phyloP scores from a whole-genome alignment of 2,113 vertebrate genomes.

The Perccottus glenii region DNA sequence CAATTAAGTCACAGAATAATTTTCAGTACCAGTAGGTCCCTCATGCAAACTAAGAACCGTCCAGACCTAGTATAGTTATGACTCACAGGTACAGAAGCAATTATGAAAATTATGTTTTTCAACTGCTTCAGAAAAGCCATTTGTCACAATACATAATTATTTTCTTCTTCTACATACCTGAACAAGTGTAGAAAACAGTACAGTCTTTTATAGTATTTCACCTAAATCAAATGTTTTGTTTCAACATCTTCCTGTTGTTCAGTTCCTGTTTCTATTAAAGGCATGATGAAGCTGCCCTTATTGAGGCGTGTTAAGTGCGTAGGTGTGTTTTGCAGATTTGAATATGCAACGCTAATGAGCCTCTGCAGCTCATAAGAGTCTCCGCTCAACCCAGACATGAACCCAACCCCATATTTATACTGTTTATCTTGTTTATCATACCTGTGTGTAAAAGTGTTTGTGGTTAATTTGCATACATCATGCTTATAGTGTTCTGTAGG shows the following conservation, averaged over 20 bases:
- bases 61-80: neutral
- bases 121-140: neutral
- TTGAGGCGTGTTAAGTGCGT: neutral
- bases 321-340: neutral
- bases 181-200: neutral
- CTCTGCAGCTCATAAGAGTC: neutral
- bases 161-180: neutral
- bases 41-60: neutral
- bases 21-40: slow-evolving; percentile 1
- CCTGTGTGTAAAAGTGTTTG: neutral
- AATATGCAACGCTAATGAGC: slow-evolving; percentile 14
- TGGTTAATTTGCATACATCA: neutral
- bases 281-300: neutral
- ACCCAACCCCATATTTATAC: slow-evolving; percentile 1
- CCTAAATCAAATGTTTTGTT: neutral
- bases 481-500: neutral
- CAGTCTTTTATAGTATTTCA: neutral
- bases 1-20: slow-evolving; percentile 8
- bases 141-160: neutral
- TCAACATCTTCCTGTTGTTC: neutral
- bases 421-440: neutral
- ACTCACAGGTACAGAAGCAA: slow-evolving; percentile 4
- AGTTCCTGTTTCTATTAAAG: neutral
- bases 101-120: neutral
- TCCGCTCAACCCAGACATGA: neutral